phyloP scores from a whole-genome alignment of 2,888 invertebrate genomes.

The Drosophila kanekoi region DNA sequence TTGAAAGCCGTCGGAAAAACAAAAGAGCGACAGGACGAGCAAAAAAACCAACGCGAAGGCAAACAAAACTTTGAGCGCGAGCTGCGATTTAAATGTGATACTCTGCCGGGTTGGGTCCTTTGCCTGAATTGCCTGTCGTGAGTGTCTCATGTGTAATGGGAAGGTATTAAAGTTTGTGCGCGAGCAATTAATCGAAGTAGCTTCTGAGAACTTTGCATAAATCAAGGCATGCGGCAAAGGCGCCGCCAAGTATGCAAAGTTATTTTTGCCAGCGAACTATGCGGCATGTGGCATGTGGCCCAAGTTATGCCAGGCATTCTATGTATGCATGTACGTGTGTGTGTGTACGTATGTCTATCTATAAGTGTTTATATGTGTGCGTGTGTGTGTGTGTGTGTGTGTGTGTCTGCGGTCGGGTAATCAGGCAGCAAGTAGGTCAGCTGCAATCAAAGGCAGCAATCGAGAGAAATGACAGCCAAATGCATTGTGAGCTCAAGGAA shows the following conservation, averaged over 20 bases:
- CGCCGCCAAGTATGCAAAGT: conserved; percentile 72
- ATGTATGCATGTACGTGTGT: conserved; percentile 13
- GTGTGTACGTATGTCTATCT: neutral
- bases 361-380: conserved; percentile 7
- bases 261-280: conserved; percentile 71
- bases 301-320: conserved; percentile 71
- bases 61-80: conserved; percentile 59
- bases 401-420: conserved; percentile 57
- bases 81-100: conserved; percentile 64
- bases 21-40: conserved; percentile 22
- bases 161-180: conserved; percentile 28
- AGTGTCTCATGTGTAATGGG: conserved; percentile 40
- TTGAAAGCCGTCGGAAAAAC: conserved; percentile 36
- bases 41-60: conserved; percentile 52
- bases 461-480: conserved; percentile 67
- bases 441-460: conserved; percentile 76
- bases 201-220: conserved; percentile 64
- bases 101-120: conserved; percentile 25
- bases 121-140: conserved; percentile 27
- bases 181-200: conserved; percentile 73
- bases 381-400: conserved; percentile 16
- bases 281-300: conserved; percentile 71
- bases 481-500: conserved; percentile 55
- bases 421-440: conserved; percentile 78
- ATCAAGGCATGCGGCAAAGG: conserved; percentile 69